These are phyloP conservation scores for Tanypteryx hageni DNA, from an alignment of 2,888 invertebrate genomes.

Conservation along the genomic window DNA sequence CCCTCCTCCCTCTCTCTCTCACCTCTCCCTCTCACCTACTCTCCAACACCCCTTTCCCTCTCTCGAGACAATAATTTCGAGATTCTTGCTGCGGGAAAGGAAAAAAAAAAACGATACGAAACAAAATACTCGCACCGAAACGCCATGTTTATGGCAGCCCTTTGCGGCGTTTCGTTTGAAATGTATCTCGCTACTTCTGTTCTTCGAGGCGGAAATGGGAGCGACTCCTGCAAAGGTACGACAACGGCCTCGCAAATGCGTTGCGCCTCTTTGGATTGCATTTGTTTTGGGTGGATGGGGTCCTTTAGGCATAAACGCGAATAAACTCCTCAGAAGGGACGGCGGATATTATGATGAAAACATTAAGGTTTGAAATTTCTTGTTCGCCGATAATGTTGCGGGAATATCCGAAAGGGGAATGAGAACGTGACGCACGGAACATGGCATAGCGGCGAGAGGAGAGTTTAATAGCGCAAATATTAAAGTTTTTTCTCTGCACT, in stretches of 20 bases:
- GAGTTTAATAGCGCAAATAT: too few species aligned
- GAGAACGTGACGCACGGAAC: neutral
- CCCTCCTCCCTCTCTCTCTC: too few species aligned
- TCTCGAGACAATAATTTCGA: too few species aligned
- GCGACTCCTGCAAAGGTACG: too few species aligned
- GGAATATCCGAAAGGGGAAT: neutral
- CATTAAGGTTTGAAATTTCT: neutral
- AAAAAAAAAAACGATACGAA: neutral
- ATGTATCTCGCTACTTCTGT: neutral
- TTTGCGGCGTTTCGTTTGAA: neutral
- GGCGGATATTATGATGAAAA: neutral
- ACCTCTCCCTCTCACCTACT: neutral
- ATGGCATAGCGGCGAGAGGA: neutral
- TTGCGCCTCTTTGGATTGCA: neutral
- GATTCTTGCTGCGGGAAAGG: too few species aligned
- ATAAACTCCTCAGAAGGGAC: neutral
- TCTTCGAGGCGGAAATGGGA: neutral
- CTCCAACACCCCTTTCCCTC: too few species aligned
- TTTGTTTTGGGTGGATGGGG: neutral
- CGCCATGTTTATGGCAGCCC: neutral
- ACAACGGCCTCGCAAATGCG: neutral
- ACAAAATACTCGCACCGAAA: too few species aligned
- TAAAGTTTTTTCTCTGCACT: too few species aligned
- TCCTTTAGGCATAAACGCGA: neutral
- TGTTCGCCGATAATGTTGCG: neutral